Base-by-base conservation (phyloP, 1,140 invertebrate species). In the Phenacoccus solenopsis region DNA sequence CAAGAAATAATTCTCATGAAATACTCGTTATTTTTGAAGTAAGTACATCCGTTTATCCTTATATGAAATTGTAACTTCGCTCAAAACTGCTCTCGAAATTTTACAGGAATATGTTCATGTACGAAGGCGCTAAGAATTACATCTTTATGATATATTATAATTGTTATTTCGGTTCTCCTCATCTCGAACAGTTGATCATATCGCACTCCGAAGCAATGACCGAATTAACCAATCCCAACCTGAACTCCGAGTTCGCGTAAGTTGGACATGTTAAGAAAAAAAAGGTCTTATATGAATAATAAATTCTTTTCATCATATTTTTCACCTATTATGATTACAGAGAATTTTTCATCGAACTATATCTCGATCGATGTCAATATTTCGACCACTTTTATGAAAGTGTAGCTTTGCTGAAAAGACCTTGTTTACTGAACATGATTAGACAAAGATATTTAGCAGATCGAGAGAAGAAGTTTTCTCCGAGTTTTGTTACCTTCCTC, bases 1-100 rank as follows among this genome's bases (percentile, higher is more conserved):
- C 59, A 64, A 64, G 59, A 64, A 64, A 64, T 64, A 9, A 64
- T 64, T 64, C 16, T 64, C 4, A 64, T 64, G 59, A 64, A 64
- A 16, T 64, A 64, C 16, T 64, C 59, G 1, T 64, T 64, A 24
- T 64, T 64, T 16, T 25, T 64, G 12, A 22, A 22, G 59, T 64
- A 20, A 16, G 56, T n/a, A 5, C 7, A 38, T 10, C n/a, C n/a
- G 32, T 38, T 38, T 38, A 38, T n/a, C n/a, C 32, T 38, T 38
- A 10, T 38, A 10, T 38, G 32, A 9, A 38, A 38, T 38, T 38
- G n/a, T n/a, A n/a, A 38, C 32, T n/a, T 38, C 32, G n/a, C 32
- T n/a, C 32, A 10, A 38, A 38, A 38, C 32, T 38, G 9, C 32
- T 38, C 9, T 38, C n/a, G 9, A 38, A 9, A 9, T 38, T 10